Evolutionary conservation across 1,140 invertebrate species (phyloP), one percentile per base, ranked within the genome.

Genomic region (Polypedilum pembai): DNA sequence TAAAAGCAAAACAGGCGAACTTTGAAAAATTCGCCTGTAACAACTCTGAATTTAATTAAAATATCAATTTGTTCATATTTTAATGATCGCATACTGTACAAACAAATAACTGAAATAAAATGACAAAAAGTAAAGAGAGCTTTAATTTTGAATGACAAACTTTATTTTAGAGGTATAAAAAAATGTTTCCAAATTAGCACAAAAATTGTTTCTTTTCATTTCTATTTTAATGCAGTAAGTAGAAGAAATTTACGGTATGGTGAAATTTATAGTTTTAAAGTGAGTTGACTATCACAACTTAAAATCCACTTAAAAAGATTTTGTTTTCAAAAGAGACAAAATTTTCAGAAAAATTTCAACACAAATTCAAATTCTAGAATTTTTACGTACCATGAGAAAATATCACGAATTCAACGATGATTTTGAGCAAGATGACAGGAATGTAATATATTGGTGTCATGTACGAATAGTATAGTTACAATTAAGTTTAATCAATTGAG

Each of bases 401-500:
- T 56, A 12, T 56, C n/a, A 33, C 45, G 20, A 18, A 20, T 69
- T 69, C 8, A 56, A 18, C 20, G 15, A 8, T 18, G 18, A 18
- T 18, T 21, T 69, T 73, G 73, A 15, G 33, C 73, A 73, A 18
- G 8, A 41, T 17, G n/a, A 15, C 12, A 21, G 73, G 40, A 40
- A 33, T 21, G 4, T 73, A 20, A 72, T 18, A 72, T 18, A 72
- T 3, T 72, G 15, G 15, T 20, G 20, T 69, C 18, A 21, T 69
- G 17, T 18, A 69, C 20, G 10, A 12, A 73, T 1, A 45, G 2
- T n/a, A 40, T 74, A 41, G 15, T 41, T 41, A 5, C 20, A 4
- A 18, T 56, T 18, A 63, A 41, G 72, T 73, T 84, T 85, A 93
- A 83, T 93, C 92, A 76, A 94, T 92, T 40, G 86, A 80, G 7